A percentile compares a stretch with the other conserved stretches of the same genome.
Evolutionary conservation across 2,888 invertebrate genomes (phyloP).

Genomic region (Yponomeuta evonymella): DNA sequence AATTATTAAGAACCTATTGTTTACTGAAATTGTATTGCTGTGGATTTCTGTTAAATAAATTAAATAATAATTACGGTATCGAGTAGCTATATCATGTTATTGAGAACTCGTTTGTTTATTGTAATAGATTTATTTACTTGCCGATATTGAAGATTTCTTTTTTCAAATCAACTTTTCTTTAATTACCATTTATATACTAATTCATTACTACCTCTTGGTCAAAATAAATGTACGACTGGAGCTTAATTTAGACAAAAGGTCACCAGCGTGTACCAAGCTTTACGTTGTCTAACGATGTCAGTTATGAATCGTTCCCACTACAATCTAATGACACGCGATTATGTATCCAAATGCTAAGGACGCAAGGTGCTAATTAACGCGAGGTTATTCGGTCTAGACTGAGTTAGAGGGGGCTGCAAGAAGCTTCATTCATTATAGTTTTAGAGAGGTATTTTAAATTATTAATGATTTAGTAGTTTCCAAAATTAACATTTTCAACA

Average conservation of each 20-base stretch:
- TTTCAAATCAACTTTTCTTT: too few species aligned
- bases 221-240: slow-evolving; percentile 37
- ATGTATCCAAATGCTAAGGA: background rate
- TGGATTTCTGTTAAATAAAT: too few species aligned
- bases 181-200: too few species aligned
- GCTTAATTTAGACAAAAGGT: slow-evolving; percentile 43
- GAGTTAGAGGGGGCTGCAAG: background rate
- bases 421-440: background rate
- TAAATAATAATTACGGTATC: too few species aligned
- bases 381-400: background rate
- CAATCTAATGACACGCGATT: background rate
- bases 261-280: slow-evolving; percentile 21
- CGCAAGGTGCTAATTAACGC: background rate
- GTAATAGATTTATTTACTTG: too few species aligned
- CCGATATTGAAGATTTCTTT: too few species aligned
- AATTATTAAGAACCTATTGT: too few species aligned
- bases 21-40: too few species aligned
- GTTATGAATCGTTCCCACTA: slow-evolving; percentile 10
- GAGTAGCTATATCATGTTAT: too few species aligned
- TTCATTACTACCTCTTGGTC: background rate
- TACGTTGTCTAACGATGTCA: slow-evolving; percentile 9
- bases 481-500: background rate
- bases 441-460: background rate
- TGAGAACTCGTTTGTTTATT: too few species aligned
- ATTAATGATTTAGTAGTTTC: background rate